These are phyloP conservation scores for Carcharodon carcharias DNA, from an alignment of 2,797 vertebrate genomes.

Conservation along the genomic window DNA sequence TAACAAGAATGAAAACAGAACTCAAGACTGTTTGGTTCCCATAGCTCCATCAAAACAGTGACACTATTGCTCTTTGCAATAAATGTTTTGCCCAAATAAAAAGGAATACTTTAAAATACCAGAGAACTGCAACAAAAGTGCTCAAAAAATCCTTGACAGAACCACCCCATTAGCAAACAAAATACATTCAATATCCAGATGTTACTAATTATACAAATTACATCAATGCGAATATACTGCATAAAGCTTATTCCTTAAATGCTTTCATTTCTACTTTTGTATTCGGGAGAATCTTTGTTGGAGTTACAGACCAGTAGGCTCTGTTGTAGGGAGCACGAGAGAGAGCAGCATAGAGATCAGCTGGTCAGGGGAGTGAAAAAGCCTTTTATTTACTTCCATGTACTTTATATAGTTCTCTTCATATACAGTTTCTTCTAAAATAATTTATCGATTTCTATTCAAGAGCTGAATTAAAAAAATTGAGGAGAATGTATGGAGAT, in stretches of 20 bases:
- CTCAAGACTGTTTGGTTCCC: background rate
- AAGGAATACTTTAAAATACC: conserved; percentile 2
- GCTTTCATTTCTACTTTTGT: background rate
- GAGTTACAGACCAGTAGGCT: background rate
- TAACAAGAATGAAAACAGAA: background rate
- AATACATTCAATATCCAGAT: background rate
- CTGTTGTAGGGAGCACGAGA: background rate
- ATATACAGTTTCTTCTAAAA: background rate
- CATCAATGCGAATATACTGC: background rate
- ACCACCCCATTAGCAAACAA: background rate
- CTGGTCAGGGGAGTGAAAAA: background rate
- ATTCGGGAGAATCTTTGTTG: background rate
- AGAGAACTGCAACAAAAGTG: background rate
- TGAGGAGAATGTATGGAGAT: background rate
- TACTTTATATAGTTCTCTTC: background rate
- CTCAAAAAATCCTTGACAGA: background rate
- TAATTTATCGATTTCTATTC: background rate
- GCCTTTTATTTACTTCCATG: background rate
- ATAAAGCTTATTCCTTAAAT: background rate
- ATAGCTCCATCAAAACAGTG: background rate
- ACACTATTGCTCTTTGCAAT: background rate
- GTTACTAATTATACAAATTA: background rate
- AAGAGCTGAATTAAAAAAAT: background rate
- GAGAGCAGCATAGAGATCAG: background rate
- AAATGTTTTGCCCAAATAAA: background rate